These are phyloP conservation scores for Centrocercus urophasianus DNA, from an alignment of 2,113 vertebrate species.

Conservation along the genomic window DNA sequence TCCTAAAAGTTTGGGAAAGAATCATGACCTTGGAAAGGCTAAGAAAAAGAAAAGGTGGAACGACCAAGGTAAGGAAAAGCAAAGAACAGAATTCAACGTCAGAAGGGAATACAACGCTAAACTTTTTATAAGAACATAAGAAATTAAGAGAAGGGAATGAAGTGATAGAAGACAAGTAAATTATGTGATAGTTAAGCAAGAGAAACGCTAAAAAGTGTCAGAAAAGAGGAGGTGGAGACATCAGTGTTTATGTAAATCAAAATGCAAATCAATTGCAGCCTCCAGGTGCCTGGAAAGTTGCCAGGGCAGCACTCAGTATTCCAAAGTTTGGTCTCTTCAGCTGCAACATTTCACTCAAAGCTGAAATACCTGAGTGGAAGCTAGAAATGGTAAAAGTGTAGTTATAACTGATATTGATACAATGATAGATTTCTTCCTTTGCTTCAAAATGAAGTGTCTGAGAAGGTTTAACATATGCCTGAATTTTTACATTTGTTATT, in stretches of 20 bases:
- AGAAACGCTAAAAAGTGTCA: constrained; percentile 67
- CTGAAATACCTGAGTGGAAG: constrained; percentile 23
- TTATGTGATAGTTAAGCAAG: constrained; percentile 62
- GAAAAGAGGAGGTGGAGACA: constrained; percentile 61
- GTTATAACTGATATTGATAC: neutral
- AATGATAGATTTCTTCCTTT: neutral
- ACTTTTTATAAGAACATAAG: constrained; percentile 13
- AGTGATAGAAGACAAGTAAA: constrained; percentile 69
- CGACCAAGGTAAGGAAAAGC: neutral
- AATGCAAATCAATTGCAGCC: constrained; percentile 59
- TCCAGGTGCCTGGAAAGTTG: constrained; percentile 69
- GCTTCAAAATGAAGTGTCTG: neutral
- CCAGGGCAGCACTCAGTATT: constrained; percentile 65
- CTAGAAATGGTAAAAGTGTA: constrained; percentile 8
- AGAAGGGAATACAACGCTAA: neutral
- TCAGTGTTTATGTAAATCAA: constrained; percentile 72
- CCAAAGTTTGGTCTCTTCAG: constrained; percentile 58
- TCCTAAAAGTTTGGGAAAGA: neutral
- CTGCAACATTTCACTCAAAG: constrained; percentile 59
- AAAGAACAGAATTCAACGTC: neutral
- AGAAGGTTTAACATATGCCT: neutral
- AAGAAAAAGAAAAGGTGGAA: neutral
- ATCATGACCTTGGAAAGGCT: neutral
- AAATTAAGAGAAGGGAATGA: constrained; percentile 31
- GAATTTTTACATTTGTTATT: neutral